A percentile compares a stretch with the other conserved stretches of the same genome.
phyloP scores from a whole-genome alignment of 2,113 vertebrate genomes.

The Tupaia chinensis region DNA sequence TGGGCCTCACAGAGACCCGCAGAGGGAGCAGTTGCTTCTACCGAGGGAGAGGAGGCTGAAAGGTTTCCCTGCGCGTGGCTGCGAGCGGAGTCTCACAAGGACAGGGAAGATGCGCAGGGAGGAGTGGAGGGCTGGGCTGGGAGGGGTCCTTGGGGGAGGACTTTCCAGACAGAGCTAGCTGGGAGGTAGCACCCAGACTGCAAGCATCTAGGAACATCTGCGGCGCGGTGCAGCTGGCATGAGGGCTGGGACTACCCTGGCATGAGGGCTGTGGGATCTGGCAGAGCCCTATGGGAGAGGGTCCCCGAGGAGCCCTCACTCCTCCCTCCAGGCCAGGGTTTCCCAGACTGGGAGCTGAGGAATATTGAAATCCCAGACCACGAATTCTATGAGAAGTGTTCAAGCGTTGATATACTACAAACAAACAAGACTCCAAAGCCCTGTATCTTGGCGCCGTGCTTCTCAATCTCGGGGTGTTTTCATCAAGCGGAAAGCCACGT shows the following conservation, averaged over 20 bases:
- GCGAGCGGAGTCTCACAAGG: neutral
- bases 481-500: neutral
- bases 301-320: rapidly evolving
- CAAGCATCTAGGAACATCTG: neutral
- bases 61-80: neutral
- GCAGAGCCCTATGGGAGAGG: no score
- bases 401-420: neutral
- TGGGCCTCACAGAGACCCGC: rapidly evolving
- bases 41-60: neutral
- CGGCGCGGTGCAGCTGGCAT: neutral
- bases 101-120: neutral
- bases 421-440: neutral
- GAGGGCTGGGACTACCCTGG: neutral
- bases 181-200: neutral
- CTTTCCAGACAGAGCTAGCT: neutral
- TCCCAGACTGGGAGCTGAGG: neutral
- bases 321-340: neutral
- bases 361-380: neutral
- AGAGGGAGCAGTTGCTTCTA: neutral
- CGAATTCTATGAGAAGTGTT: neutral
- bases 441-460: rapidly evolving
- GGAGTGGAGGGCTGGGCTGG: neutral
- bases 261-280: neutral
- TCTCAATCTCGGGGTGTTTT: neutral
- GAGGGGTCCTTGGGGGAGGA: rapidly evolving